Base-by-base conservation (phyloP, 2,888 invertebrate species). In the Lomographa bimaculata region DNA sequence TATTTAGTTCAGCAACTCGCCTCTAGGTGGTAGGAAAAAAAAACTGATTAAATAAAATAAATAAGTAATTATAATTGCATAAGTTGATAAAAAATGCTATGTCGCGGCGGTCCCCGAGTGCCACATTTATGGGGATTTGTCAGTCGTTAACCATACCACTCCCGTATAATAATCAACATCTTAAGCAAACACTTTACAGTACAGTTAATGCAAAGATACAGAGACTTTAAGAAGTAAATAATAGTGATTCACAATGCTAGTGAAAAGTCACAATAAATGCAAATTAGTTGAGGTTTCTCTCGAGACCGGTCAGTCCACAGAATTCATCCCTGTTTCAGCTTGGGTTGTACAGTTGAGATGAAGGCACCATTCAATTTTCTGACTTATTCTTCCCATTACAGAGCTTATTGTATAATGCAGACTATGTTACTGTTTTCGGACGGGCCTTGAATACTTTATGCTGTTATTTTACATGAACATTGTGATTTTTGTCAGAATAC, bases 181-280 rank as follows among this genome's bases (percentile, higher is more conserved):
- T 14, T 14, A 14, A 14, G 4, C 2, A 14, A 14, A 14, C 2
- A 14, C 14, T 14, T 14, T 14, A n/a, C n/a, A n/a, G n/a, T n/a
- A n/a, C n/a, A 14, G 14, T 4, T 3, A 14, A 3, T 14, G 4
- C 14, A 14, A 14, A 14, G 4, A 14, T 4, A 2, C 14, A 3
- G 3, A 14, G 4, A 4, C 3, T 14, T 4, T 14, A 14, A 14
- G 1, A 50, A 50, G 4, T 14, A 54, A 45, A 62, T 25, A 24
- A 30, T 33, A 32, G 39, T 44, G 42, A 33, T n/a, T n/a, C 35
- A 39, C 50, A 54, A 58, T 57, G 40, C 52, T 60, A 46, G 54
- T 52, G 43, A 57, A 61, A 37, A 36, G 48, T 46, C 50, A 50
- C 54, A 61, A 69, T 68, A 54, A 68, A 72, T 67, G 67, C 63